A percentile compares a stretch with the other conserved stretches of the same genome.
These are phyloP conservation scores for Tachina fera DNA, from an alignment of 2,888 invertebrate genomes.

Conservation along the genomic window DNA sequence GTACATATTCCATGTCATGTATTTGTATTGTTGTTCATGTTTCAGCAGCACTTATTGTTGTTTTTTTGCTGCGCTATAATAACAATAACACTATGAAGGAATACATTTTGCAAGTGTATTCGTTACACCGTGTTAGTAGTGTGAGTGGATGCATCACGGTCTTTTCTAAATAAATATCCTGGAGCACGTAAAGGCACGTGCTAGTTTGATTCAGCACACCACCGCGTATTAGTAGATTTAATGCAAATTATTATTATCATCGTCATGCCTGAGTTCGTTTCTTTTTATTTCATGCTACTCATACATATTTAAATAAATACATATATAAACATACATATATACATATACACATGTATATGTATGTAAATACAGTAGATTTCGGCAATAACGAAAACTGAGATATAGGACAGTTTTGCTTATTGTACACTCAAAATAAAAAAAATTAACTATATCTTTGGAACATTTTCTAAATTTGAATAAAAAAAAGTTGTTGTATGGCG, in stretches of 20 bases:
- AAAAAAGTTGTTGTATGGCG: too few relatives aligned
- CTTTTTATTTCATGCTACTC: conserved; percentile 2
- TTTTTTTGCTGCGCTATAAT: conserved; percentile 23
- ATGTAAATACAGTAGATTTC: too few relatives aligned
- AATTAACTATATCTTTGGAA: too few relatives aligned
- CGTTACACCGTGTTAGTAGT: not conserved
- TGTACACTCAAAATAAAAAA: too few relatives aligned
- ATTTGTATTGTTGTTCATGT: not conserved
- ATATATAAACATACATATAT: too few relatives aligned
- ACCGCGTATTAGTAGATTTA: conserved; percentile 82
- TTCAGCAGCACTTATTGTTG: conserved; percentile 53
- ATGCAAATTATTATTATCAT: conserved; percentile 78
- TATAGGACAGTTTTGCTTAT: too few relatives aligned
- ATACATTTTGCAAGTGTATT: not conserved
- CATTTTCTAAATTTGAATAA: too few relatives aligned
- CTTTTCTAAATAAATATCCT: conserved; percentile 79
- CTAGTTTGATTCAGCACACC: conserved; percentile 56
- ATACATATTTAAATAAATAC: too few relatives aligned
- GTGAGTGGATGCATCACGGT: conserved; percentile 25
- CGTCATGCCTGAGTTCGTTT: conserved; percentile 15
- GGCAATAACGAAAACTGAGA: too few relatives aligned
- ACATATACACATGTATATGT: too few relatives aligned
- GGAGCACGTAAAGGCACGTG: conserved; percentile 77
- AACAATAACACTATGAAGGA: conserved; percentile 24
- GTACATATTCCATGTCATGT: conserved; percentile 7